Evolutionary conservation across 1,140 invertebrate genomes (phyloP).

Genomic region (Sminthurinus signatus): DNA sequence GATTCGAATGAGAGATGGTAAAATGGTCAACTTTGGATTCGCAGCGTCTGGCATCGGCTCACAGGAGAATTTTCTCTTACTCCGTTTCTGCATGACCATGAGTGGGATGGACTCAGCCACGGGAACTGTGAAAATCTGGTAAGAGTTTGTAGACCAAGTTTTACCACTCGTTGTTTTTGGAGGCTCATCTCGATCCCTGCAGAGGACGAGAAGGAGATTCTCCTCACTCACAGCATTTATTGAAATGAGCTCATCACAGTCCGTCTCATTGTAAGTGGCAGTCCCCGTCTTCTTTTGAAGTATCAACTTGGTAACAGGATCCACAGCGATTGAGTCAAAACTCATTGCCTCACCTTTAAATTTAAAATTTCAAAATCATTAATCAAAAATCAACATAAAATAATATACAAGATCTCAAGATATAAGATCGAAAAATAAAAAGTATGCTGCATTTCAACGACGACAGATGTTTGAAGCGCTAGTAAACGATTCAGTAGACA

Average conservation of each 20-base stretch:
- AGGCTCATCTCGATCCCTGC: background rate
- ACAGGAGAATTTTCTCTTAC: constrained; percentile 15
- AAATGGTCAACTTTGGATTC: background rate
- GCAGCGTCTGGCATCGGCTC: background rate
- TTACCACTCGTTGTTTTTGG: background rate
- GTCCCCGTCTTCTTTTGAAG: background rate
- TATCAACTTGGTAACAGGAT: background rate
- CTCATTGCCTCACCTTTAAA: no score
- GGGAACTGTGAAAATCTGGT: background rate
- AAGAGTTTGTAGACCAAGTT: background rate
- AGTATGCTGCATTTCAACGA: no score
- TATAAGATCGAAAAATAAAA: no score
- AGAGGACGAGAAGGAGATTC: constrained; percentile 5
- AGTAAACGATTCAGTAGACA: no score
- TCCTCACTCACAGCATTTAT: constrained; percentile 18
- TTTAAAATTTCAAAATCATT: no score
- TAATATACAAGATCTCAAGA: no score
- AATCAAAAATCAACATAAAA: no score
- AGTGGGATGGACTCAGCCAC: background rate
- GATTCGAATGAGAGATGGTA: constrained; percentile 4
- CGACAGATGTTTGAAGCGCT: no score
- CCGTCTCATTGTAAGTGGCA: background rate
- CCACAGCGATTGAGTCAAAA: background rate
- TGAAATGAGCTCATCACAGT: constrained; percentile 16
- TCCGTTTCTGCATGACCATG: background rate